Percentiles rank a stretch among this genome's conserved stretches.
Conservation (phyloP, 2,888 invertebrate genomes). For the Dugesia japonica region DNA sequence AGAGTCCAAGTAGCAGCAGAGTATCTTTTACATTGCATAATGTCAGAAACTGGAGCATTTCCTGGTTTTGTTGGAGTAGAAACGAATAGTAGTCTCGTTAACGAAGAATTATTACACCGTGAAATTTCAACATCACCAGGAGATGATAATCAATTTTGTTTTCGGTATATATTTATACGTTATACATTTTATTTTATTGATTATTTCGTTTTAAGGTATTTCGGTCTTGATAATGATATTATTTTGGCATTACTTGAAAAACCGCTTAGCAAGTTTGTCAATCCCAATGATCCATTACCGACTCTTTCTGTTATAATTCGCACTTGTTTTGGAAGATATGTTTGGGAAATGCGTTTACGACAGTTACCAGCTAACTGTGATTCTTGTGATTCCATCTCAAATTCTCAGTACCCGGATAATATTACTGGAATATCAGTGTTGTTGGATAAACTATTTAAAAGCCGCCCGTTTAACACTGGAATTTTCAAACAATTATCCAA, state of each 20-base stretch:
- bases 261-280: slow-evolving; percentile 51
- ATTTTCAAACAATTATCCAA: neutral
- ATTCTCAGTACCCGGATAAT: neutral
- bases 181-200: too few species aligned
- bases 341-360: slow-evolving; percentile 54
- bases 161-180: neutral
- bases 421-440: neutral
- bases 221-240: slow-evolving; percentile 73
- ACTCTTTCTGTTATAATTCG: slow-evolving; percentile 73
- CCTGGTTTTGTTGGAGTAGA: slow-evolving; percentile 69
- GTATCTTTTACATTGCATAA: slow-evolving; percentile 68
- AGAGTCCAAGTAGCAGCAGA: slow-evolving; percentile 92
- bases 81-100: slow-evolving; percentile 64
- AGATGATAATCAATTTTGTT: slow-evolving; percentile 27
- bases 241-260: slow-evolving; percentile 72
- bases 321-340: slow-evolving; percentile 79
- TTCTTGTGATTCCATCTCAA: neutral
- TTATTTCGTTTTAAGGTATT: slow-evolving; percentile 73
- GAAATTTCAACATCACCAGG: slow-evolving; percentile 51
- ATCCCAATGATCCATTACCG: slow-evolving; percentile 56
- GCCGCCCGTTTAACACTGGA: neutral
- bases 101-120: slow-evolving; percentile 63
- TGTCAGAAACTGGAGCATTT: slow-evolving; percentile 66
- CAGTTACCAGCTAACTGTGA: slow-evolving; percentile 3
- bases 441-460: neutral